These are phyloP conservation scores for Aplocera efformata DNA, from an alignment of 2,888 invertebrate genomes.

Conservation along the genomic window DNA sequence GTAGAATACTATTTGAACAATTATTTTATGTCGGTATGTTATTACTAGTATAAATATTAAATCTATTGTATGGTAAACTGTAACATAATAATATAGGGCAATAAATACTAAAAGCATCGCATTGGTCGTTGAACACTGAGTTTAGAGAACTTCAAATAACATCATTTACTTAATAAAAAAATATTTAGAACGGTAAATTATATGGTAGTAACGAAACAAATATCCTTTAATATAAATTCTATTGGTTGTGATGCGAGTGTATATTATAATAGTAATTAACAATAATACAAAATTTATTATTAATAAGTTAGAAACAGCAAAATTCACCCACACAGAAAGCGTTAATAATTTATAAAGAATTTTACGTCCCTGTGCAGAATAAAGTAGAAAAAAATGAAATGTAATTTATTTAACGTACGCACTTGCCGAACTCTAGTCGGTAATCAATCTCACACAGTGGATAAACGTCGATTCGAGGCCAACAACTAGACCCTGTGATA, in stretches of 20 bases:
- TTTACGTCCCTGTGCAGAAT: too few relatives aligned
- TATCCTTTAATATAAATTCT: too few relatives aligned
- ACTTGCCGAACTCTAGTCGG: constrained; percentile 4
- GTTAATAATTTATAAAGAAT: too few relatives aligned
- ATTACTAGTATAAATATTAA: background rate
- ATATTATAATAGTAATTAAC: background rate
- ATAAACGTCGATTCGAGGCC: constrained; percentile 4
- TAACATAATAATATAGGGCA: constrained; percentile 2
- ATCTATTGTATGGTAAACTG: constrained; percentile 1
- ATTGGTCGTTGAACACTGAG: constrained; percentile 16
- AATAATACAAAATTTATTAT: background rate
- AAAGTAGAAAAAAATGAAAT: constrained; percentile 1
- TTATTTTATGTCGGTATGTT: background rate
- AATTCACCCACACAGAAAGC: constrained; percentile 38
- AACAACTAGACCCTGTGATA: constrained; percentile 67
- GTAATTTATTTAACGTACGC: constrained; percentile 1
- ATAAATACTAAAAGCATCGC: constrained; percentile 8
- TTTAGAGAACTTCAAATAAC: background rate
- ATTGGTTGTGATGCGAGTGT: background rate
- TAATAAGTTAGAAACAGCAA: constrained; percentile 57
- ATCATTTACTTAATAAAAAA: too few relatives aligned
- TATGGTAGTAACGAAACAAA: too few relatives aligned
- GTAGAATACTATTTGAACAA: constrained; percentile 14
- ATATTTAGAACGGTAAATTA: too few relatives aligned
- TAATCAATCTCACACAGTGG: constrained; percentile 10